phyloP scores from a whole-genome alignment of 2,797 vertebrate genomes.

The Otus scops region DNA sequence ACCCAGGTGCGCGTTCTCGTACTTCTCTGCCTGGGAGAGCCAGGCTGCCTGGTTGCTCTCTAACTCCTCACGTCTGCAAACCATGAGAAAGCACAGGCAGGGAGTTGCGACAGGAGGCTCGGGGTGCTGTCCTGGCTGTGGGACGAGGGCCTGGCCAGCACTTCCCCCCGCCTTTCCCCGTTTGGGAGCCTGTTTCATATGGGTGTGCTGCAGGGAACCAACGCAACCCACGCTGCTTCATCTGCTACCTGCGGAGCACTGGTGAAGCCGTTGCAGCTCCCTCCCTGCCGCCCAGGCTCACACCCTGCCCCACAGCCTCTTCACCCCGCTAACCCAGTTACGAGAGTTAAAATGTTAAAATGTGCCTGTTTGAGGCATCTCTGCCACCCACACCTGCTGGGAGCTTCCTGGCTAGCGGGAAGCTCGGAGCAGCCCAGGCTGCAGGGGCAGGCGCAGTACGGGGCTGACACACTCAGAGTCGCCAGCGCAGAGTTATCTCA shows the following conservation, averaged over 20 bases:
- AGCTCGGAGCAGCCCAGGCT: background rate
- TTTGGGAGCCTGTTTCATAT: background rate
- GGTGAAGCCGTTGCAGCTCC: background rate
- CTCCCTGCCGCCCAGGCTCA: background rate
- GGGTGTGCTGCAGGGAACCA: background rate
- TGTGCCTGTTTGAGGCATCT: rapidly evolving
- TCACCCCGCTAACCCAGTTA: background rate
- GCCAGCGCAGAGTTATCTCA: background rate
- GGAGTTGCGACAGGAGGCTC: rapidly evolving
- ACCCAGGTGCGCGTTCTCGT: slow-evolving; percentile 74
- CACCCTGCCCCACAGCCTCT: background rate
- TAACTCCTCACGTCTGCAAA: slow-evolving; percentile 57
- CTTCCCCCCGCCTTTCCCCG: rapidly evolving
- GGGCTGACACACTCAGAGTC: background rate
- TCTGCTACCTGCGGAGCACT: background rate
- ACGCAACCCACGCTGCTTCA: too few relatives aligned
- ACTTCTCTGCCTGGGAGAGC: slow-evolving; percentile 66
- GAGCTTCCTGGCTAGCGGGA: background rate
- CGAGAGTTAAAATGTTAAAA: background rate
- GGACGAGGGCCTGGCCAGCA: too few relatives aligned
- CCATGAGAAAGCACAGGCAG: background rate
- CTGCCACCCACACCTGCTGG: background rate
- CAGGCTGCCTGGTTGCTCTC: slow-evolving; percentile 65
- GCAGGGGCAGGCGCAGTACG: background rate
- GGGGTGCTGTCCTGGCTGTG: background rate